Base-by-base conservation (phyloP, 2,888 invertebrate genomes). In the Nyleta sp. region DNA sequence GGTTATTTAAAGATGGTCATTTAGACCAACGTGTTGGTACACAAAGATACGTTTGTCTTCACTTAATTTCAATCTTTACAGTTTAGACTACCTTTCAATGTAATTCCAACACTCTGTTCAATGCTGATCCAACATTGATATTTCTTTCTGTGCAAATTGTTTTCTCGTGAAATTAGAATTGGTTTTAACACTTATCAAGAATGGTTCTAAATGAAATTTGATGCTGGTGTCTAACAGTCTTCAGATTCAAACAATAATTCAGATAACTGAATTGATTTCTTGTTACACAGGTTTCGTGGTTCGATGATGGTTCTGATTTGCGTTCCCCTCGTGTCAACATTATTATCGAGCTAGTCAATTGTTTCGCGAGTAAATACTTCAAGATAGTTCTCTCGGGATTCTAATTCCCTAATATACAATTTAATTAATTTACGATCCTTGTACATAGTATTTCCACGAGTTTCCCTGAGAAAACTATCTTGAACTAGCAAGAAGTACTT, bases 281-380 rank as follows among this genome's bases (percentile, higher is more conserved):
- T 70, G 42, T 76, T 70, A 40, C 35, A 38, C 76, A 76, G 76
- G 76, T 76, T 62, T 18, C 18, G 64, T 76, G 76, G 64, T 57
- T 59, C 70, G 22, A 52, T 64, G 64, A 57, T 48, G 48, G 8
- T 64, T 64, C 62, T 64, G n/a, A 48, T 64, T 28, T 62, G 62
- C 46, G 20, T 72, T 55, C 18, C 11, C 46, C 33, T 72, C 31
- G 38, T 46, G 38, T 18, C 72, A 3, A 24, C 52, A 28, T 62
- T 72, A 8, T 15, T 64, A 24, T 46, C 22, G 18, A 72, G 38
- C 10, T 64, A 72, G 40, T 20, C 11, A 33, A n/a, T 4, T n/a
- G 15, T n/a, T 38, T 28, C 4, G 4, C 8, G 4, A 4, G 28
- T 6, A 28, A 28, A 4, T 4, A 28, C 28, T 28, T 38, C 28